These are phyloP conservation scores for Boleophthalmus pectinirostris DNA, from an alignment of 2,113 vertebrate species.

Conservation along the genomic window DNA sequence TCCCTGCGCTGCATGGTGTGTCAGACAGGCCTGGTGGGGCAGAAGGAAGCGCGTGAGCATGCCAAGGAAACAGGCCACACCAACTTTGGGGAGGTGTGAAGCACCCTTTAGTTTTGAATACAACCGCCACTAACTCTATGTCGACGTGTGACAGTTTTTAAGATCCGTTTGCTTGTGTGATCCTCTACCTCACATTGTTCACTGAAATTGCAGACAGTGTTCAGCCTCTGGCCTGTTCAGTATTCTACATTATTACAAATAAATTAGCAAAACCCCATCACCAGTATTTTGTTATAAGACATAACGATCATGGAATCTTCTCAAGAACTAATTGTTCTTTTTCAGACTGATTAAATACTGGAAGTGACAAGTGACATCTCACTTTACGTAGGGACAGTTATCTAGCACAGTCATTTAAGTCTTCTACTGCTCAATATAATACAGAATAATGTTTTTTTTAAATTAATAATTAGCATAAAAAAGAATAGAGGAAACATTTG, in stretches of 20 bases:
- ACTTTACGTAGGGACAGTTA: background rate
- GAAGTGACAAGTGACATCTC: background rate
- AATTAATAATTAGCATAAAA: too few relatives aligned
- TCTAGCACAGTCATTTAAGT: constrained; percentile 43
- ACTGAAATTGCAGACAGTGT: constrained; percentile 36
- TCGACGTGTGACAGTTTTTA: constrained; percentile 41
- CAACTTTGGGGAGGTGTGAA: constrained; percentile 96
- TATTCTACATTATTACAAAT: constrained; percentile 42
- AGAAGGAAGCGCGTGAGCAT: constrained; percentile 92
- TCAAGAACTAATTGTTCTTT: constrained; percentile 21
- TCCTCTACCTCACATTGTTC: constrained; percentile 88
- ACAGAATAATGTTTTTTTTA: too few relatives aligned
- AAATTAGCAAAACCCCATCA: constrained; percentile 35
- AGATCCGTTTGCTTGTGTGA: constrained; percentile 61
- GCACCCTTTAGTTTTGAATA: constrained; percentile 24
- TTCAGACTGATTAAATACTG: background rate
- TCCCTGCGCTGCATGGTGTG: constrained; percentile 94
- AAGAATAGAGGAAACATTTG: too few relatives aligned
- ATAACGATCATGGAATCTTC: constrained; percentile 16
- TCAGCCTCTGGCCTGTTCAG: constrained; percentile 44
- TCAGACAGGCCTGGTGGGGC: constrained; percentile 93
- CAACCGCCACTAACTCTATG: constrained; percentile 37
- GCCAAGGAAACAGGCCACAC: constrained; percentile 96
- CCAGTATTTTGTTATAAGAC: constrained; percentile 10
- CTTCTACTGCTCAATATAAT: too few relatives aligned